Percentiles rank a stretch among this genome's conserved stretches.
Evolutionary conservation across 2,113 vertebrate genomes (phyloP).

Genomic region (Psephotus haematonotus): DNA sequence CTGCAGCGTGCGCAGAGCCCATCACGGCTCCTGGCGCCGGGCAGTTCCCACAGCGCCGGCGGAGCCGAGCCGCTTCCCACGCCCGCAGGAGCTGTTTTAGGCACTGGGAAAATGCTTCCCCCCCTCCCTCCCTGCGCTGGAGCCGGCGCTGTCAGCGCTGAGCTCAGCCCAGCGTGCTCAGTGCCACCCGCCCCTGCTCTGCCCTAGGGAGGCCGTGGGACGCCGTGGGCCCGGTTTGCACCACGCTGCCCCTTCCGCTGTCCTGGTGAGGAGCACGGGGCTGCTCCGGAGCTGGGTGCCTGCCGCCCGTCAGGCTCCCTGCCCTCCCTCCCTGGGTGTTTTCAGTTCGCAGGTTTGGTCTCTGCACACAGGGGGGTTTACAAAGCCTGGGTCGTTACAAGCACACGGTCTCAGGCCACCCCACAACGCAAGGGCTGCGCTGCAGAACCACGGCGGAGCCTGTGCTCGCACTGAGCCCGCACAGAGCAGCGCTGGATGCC

Average conservation of each 20-base stretch:
- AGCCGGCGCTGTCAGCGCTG: background rate
- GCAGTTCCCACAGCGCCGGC: conserved; percentile 62
- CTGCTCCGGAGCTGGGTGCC: background rate
- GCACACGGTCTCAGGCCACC: accelerated
- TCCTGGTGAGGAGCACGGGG: accelerated
- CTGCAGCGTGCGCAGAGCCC: background rate
- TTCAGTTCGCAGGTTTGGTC: background rate
- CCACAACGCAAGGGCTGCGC: background rate
- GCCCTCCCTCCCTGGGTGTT: background rate
- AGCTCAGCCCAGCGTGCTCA: conserved; percentile 3
- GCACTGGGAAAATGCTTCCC: conserved; percentile 48
- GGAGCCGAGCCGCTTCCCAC: conserved; percentile 38
- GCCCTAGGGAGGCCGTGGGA: accelerated
- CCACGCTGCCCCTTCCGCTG: accelerated
- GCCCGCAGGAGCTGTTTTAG: conserved; percentile 36
- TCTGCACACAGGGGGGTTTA: background rate
- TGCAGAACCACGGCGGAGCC: background rate
- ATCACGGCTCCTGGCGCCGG: conserved; percentile 53
- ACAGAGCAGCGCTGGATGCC: background rate
- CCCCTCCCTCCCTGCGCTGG: background rate
- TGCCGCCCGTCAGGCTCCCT: background rate
- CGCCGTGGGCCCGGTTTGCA: background rate
- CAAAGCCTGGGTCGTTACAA: background rate
- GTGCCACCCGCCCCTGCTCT: background rate
- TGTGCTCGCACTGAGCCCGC: background rate